These are phyloP conservation scores for Apostichopus leukothele DNA, from an alignment of 53 echinoderm and acorn worm species.

Conservation along the genomic window DNA sequence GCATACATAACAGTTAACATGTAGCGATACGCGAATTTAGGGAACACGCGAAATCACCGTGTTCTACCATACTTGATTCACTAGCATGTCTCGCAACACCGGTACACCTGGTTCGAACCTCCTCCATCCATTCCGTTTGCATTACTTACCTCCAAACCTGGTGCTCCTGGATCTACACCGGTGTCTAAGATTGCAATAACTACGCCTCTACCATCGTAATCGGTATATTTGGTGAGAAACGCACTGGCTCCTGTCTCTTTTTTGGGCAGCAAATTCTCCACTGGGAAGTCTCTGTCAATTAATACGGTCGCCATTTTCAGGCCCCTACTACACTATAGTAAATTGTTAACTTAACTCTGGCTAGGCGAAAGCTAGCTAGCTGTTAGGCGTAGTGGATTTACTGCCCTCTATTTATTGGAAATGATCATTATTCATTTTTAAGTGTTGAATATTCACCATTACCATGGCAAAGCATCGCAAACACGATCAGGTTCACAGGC, in stretches of 20 bases:
- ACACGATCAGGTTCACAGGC: background rate
- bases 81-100: background rate
- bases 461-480: constrained; percentile 48
- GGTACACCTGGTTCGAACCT: constrained; percentile 10
- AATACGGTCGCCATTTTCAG: constrained; percentile 60
- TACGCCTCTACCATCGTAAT: constrained; percentile 92
- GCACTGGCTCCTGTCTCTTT: constrained; percentile 86
- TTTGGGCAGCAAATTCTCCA: constrained; percentile 82
- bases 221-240: constrained; percentile 81
- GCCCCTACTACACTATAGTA: background rate
- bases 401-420: background rate
- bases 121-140: background rate
- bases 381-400: background rate
- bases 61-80: too few species aligned
- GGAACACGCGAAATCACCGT: too few species aligned
- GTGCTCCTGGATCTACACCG: constrained; percentile 96
- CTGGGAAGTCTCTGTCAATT: constrained; percentile 71
- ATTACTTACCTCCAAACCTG: constrained; percentile 85
- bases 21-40: too few species aligned
- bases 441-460: constrained; percentile 47
- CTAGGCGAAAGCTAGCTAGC: background rate
- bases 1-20: too few species aligned
- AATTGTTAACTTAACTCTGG: background rate
- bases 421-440: background rate
- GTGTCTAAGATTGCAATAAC: constrained; percentile 91